Conservation (phyloP, 2,113 vertebrate species). For the Rallus limicola region DNA sequence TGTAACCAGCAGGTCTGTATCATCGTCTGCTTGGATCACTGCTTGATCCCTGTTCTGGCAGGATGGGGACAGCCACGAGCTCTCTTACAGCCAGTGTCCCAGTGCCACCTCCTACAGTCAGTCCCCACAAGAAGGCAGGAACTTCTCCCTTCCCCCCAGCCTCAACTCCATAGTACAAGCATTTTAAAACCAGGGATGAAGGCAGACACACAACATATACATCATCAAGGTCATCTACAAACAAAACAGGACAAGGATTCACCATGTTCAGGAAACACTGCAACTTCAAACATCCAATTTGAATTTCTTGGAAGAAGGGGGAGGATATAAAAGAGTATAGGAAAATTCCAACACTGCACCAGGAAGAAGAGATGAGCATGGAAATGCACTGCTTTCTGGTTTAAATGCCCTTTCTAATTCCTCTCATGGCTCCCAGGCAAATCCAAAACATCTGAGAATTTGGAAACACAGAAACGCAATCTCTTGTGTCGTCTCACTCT, state of each 20-base stretch:
- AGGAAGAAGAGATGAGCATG: conserved; percentile 18
- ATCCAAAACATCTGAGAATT: conserved; percentile 53
- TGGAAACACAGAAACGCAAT: neutral
- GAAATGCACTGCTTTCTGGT: conserved; percentile 67
- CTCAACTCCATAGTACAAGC: conserved; percentile 17
- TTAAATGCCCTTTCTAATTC: conserved; percentile 47
- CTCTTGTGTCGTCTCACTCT: conserved; percentile 19
- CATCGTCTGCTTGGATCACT: neutral
- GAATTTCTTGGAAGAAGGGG: conserved; percentile 38
- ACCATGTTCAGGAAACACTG: conserved; percentile 69
- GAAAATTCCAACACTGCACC: conserved; percentile 43
- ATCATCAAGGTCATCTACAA: conserved; percentile 67
- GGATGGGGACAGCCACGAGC: neutral
- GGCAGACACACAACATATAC: conserved; percentile 16
- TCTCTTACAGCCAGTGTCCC: neutral
- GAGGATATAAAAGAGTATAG: conserved; percentile 8
- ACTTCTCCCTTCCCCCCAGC: neutral
- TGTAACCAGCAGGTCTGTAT: conserved; percentile 20
- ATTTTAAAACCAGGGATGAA: conserved; percentile 10
- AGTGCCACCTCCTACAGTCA: neutral
- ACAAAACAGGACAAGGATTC: conserved; percentile 65
- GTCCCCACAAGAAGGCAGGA: neutral
- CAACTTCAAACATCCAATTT: conserved; percentile 56
- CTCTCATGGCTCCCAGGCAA: conserved; percentile 34
- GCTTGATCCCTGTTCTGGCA: conserved; percentile 13